phyloP scores from a whole-genome alignment of 2,113 vertebrate genomes.

The Strigops habroptila region DNA sequence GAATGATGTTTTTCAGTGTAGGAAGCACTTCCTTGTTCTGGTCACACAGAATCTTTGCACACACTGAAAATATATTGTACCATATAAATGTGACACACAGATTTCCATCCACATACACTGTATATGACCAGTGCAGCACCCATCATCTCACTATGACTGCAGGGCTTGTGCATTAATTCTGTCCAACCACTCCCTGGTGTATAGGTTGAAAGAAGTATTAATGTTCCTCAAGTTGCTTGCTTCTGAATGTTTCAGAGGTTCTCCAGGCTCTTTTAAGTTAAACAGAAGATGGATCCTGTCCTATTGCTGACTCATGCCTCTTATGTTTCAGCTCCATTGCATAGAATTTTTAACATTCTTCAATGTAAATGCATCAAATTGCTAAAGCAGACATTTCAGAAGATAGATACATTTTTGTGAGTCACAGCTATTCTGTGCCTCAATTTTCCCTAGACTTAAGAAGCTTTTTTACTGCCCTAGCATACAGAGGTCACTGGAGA shows the following conservation, averaged over 20 bases:
- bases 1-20: background rate
- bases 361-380: background rate
- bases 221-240: background rate
- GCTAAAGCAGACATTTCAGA: background rate
- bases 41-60: background rate
- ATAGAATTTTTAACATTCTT: background rate
- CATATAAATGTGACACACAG: background rate
- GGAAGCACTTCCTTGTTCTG: background rate
- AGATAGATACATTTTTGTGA: constrained; percentile 15
- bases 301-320: constrained; percentile 1
- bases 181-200: background rate
- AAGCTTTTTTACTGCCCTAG: background rate
- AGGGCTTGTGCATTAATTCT: constrained; percentile 4
- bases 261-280: background rate
- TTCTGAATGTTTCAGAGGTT: constrained; percentile 12
- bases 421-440: background rate
- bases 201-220: background rate
- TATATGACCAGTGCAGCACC: background rate
- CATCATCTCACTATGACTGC: background rate
- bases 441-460: background rate
- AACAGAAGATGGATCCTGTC: background rate
- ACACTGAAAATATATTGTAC: background rate
- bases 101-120: background rate
- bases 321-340: background rate
- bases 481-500: background rate